Percentiles rank a stretch among this genome's conserved stretches.
Conservation (phyloP, 1,140 invertebrate genomes). For the Eumeta japonica region DNA sequence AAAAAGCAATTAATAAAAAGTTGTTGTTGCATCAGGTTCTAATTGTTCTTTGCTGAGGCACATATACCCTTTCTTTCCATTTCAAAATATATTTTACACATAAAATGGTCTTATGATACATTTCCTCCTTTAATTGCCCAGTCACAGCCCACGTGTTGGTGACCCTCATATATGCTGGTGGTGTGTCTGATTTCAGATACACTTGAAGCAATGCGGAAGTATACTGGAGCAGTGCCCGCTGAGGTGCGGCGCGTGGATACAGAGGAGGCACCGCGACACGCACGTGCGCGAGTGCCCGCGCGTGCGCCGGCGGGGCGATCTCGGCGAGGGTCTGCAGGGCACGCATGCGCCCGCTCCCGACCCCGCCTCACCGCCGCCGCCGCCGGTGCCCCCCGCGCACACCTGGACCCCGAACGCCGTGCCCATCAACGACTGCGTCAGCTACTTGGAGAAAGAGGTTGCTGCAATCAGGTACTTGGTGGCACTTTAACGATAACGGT, state of each 20-base stretch:
- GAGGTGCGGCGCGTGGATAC: conserved; percentile 67
- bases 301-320: conserved; percentile 14
- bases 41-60: too few relatives aligned
- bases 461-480: conserved; percentile 30
- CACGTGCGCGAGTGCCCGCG: conserved; percentile 62
- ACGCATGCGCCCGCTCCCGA: conserved; percentile 30
- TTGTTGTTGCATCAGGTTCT: too few relatives aligned
- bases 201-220: conserved; percentile 65
- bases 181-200: conserved; percentile 54
- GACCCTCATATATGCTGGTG: too few relatives aligned
- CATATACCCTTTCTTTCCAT: too few relatives aligned
- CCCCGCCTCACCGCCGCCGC: conserved; percentile 18
- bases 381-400: conserved; percentile 17
- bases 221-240: conserved; percentile 67
- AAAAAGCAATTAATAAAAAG: too few relatives aligned
- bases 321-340: too few relatives aligned
- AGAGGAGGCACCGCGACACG: conserved; percentile 58
- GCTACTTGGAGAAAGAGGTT: conserved; percentile 41
- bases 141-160: too few relatives aligned
- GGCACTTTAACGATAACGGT: too few relatives aligned
- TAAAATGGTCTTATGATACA: too few relatives aligned
- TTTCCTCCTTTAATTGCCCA: too few relatives aligned
- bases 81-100: too few relatives aligned
- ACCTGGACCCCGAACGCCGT: conserved; percentile 32
- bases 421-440: conserved; percentile 32